These are phyloP conservation scores for Grus americana DNA, from an alignment of 2,113 vertebrate genomes.

Conservation along the genomic window DNA sequence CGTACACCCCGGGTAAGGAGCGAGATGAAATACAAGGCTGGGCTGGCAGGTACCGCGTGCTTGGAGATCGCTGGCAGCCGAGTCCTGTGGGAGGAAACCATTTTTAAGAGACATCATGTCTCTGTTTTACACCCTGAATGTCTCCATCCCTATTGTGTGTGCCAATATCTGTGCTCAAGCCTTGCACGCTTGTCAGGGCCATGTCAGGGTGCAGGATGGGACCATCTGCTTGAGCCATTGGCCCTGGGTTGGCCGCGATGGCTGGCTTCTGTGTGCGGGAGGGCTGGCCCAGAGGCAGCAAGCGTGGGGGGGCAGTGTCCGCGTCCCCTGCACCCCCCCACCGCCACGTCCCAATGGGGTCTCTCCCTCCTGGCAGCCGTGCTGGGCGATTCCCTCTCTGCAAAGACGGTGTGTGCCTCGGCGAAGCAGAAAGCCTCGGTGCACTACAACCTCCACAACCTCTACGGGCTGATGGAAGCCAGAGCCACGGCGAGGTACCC, in stretches of 20 bases:
- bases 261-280: background rate
- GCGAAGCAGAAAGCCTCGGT: conserved; percentile 67
- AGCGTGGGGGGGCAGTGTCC: accelerated
- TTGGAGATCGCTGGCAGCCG: accelerated
- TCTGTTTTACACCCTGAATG: background rate
- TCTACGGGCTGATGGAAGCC: conserved; percentile 82
- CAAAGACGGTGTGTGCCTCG: conserved; percentile 75
- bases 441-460: conserved; percentile 82
- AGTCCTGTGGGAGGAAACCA: background rate
- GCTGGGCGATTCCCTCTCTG: conserved; percentile 65
- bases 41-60: accelerated
- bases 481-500: conserved; percentile 75
- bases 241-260: background rate
- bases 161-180: accelerated
- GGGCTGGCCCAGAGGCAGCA: background rate
- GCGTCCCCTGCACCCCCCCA: background rate
- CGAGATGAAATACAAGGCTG: background rate
- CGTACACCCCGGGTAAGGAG: conserved; percentile 81
- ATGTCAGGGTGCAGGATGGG: background rate
- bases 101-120: background rate
- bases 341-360: accelerated
- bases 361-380: conserved; percentile 59
- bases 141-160: background rate
- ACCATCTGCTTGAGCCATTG: background rate
- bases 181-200: background rate